Conservation (phyloP, 2,888 invertebrate genomes). For the Mimas tiliae region DNA sequence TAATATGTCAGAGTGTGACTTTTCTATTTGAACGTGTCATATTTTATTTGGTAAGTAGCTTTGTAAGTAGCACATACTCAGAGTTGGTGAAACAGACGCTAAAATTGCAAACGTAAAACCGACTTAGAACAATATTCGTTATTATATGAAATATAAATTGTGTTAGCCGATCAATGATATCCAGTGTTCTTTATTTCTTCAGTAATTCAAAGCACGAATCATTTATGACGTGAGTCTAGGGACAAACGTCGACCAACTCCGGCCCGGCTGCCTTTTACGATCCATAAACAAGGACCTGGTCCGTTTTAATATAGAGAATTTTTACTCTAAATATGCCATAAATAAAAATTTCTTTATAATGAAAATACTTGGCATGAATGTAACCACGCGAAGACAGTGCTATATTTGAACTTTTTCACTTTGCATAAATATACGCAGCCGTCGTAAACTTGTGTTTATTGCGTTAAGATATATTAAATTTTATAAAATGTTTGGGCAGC, state of each 20-base stretch:
- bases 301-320: conserved; percentile 53
- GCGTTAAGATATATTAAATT: conserved; percentile 13
- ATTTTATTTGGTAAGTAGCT: too few species aligned
- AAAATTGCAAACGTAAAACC: too few species aligned
- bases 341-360: conserved; percentile 55
- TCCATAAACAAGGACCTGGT: conserved; percentile 52
- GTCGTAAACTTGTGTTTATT: conserved; percentile 19
- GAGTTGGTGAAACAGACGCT: too few species aligned
- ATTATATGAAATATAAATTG: neutral
- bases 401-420: conserved; percentile 22
- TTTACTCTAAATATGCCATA: conserved; percentile 55
- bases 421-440: conserved; percentile 14
- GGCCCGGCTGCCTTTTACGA: conserved; percentile 51
- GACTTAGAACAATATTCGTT: too few species aligned
- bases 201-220: conserved; percentile 49
- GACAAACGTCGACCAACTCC: conserved; percentile 44
- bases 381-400: conserved; percentile 15
- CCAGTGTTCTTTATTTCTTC: neutral
- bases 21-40: too few species aligned
- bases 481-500: neutral
- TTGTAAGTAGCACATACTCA: too few species aligned
- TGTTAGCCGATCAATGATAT: neutral
- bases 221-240: conserved; percentile 35
- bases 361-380: conserved; percentile 34
- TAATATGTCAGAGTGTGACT: too few species aligned